phyloP scores from a whole-genome alignment of 1,140 invertebrate species.

The Diuraphis noxia region DNA sequence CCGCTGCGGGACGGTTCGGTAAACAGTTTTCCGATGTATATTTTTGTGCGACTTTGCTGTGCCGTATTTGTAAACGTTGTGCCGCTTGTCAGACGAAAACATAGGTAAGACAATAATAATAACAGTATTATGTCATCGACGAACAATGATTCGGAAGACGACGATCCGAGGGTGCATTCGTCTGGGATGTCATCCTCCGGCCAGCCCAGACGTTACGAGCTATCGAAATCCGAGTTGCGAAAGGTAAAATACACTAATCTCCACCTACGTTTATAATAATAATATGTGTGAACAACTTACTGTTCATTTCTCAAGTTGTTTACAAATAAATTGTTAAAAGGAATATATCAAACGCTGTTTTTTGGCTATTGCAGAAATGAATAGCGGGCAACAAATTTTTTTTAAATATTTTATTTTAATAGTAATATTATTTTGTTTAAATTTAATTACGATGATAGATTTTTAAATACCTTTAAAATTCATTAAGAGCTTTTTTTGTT shows the following conservation, averaged over 20 bases:
- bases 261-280: too few species aligned
- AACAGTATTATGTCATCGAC: constrained; percentile 49
- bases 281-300: too few species aligned
- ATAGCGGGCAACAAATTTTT: not conserved
- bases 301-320: not conserved
- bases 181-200: constrained; percentile 34
- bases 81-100: not conserved
- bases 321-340: not conserved
- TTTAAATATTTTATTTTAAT: not conserved
- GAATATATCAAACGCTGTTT: not conserved
- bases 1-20: not conserved
- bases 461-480: not conserved
- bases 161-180: constrained; percentile 39
- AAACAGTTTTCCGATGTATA: not conserved
- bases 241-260: not conserved
- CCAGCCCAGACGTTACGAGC: constrained; percentile 33
- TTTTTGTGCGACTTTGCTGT: not conserved
- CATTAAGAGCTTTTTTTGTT: not conserved
- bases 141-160: constrained; percentile 45
- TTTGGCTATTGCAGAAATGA: not conserved
- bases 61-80: not conserved
- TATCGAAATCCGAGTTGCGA: constrained; percentile 38
- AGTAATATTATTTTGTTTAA: not conserved
- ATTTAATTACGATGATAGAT: not conserved
- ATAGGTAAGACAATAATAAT: not conserved